phyloP scores from a whole-genome alignment of 2,888 invertebrate species.

The Bimastos eiseni region DNA sequence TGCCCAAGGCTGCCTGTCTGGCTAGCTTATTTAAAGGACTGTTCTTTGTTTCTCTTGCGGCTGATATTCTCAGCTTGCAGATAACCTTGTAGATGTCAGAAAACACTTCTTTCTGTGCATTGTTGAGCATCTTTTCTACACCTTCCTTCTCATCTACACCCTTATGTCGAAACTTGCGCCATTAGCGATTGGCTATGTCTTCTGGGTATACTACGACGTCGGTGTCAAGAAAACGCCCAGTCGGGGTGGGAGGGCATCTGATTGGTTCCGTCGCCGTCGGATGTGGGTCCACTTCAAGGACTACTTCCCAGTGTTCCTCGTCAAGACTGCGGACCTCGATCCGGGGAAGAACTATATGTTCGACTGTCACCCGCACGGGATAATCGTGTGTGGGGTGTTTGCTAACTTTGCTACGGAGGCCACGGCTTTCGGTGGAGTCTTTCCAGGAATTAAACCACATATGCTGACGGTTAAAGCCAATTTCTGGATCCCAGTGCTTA shows the following conservation, averaged over 20 bases:
- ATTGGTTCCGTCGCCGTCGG: constrained; percentile 71
- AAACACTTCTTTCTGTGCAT: constrained; percentile 73
- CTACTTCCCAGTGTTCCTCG: constrained; percentile 83
- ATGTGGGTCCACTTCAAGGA: constrained; percentile 73
- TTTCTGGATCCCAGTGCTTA: constrained; percentile 73
- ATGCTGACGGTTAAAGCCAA: constrained; percentile 74
- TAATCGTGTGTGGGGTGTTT: constrained; percentile 79
- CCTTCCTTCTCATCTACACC: constrained; percentile 68
- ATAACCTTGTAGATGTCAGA: too few relatives aligned
- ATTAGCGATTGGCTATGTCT: constrained; percentile 55
- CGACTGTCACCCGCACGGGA: constrained; percentile 88
- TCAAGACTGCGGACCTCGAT: constrained; percentile 80
- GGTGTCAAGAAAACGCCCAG: constrained; percentile 71
- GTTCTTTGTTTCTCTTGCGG: constrained; percentile 72
- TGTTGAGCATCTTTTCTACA: constrained; percentile 58
- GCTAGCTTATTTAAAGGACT: too few relatives aligned
- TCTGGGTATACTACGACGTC: constrained; percentile 51
- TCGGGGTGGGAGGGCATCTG: constrained; percentile 64
- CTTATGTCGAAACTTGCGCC: constrained; percentile 62
- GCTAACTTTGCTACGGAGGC: constrained; percentile 76
- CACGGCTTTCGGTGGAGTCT: constrained; percentile 62
- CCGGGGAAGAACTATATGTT: constrained; percentile 78
- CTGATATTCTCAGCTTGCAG: constrained; percentile 72
- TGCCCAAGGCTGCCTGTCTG: too few relatives aligned
- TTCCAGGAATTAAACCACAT: constrained; percentile 64